Evolutionary conservation across 2,888 invertebrate species (phyloP).

Genomic region (Oxystoma pomonae): DNA sequence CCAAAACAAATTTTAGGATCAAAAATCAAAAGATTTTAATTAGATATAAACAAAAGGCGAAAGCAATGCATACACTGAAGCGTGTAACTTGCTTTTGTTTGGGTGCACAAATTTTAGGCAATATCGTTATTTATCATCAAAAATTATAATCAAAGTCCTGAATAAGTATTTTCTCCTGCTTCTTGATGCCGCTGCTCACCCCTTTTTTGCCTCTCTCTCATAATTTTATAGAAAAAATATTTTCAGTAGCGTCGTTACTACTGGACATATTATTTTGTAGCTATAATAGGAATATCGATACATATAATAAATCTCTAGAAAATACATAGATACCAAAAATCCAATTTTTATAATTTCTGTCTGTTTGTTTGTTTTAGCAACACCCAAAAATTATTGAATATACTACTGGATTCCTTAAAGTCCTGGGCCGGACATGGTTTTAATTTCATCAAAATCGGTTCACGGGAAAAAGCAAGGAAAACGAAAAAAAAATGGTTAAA

Average conservation of each 20-base stretch:
- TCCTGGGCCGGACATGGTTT: too few relatives aligned
- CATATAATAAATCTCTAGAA: too few relatives aligned
- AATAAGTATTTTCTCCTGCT: neutral
- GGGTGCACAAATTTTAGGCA: neutral
- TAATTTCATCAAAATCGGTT: too few relatives aligned
- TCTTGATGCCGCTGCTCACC: neutral
- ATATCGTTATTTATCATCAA: neutral
- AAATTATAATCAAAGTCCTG: neutral
- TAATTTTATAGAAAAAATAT: neutral
- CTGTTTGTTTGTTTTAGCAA: too few relatives aligned
- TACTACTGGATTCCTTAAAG: too few relatives aligned
- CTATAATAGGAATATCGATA: too few relatives aligned
- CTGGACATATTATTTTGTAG: too few relatives aligned
- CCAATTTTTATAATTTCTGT: too few relatives aligned
- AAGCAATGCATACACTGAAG: neutral
- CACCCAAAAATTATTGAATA: too few relatives aligned
- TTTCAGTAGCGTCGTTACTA: neutral
- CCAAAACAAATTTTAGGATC: neutral
- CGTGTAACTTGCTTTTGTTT: neutral
- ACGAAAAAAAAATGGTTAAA: too few relatives aligned
- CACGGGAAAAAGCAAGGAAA: too few relatives aligned
- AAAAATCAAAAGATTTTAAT: conserved; percentile 1
- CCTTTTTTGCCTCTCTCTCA: neutral
- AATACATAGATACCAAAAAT: too few relatives aligned
- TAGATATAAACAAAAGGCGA: neutral